Evolutionary conservation across 2,113 vertebrate genomes (phyloP), one percentile per base, ranked within the genome.

Genomic region (Lynx canadensis): DNA sequence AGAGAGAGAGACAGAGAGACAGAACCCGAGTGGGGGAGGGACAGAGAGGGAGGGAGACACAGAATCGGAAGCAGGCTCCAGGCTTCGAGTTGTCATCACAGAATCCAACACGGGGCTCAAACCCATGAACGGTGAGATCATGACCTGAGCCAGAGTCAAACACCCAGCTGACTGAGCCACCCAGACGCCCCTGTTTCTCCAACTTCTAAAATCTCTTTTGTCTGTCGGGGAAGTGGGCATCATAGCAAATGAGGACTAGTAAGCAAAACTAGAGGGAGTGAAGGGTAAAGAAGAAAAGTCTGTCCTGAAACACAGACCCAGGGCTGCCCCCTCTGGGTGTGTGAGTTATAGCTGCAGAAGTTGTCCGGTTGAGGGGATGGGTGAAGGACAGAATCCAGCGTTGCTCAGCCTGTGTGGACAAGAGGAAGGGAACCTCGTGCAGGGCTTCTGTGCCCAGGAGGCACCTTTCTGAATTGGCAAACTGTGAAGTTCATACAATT

Each of bases 361-460:
- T 3, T 60, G 2, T 14, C 38, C 6, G 10, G 36, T 14, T 14
- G 21, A 8, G 1, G 23, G 29, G 0, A 16, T 2, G 1, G 33
- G n/a, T 2, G 4, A 60, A 1, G 38, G 16, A 27, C 2, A 18
- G 1, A 16, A 60, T n/a, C 13, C 31, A 36, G 16, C 31, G 36
- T 31, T 9, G 9, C 7, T 52, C 33, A 85, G 41, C 13, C 55
- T 4, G 0, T 33, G 5, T 18, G 15, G 29, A 14, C 5, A 33
- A 38, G 36, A 68, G 14, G 55, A 16, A 52, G 7, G 16, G 36
- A 38, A 11, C 5, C 25, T 1, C 1, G 1, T 15, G 45, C 1
- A 6, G 2, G 3, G 8, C 9, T 1, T 60, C 69, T 33, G 16
- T 23, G 21, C 33, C 18, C 1, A 71, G 36, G 14, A 48, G 16